These are phyloP conservation scores for Varanus komodoensis DNA, from an alignment of 2,113 vertebrate species.

Conservation along the genomic window DNA sequence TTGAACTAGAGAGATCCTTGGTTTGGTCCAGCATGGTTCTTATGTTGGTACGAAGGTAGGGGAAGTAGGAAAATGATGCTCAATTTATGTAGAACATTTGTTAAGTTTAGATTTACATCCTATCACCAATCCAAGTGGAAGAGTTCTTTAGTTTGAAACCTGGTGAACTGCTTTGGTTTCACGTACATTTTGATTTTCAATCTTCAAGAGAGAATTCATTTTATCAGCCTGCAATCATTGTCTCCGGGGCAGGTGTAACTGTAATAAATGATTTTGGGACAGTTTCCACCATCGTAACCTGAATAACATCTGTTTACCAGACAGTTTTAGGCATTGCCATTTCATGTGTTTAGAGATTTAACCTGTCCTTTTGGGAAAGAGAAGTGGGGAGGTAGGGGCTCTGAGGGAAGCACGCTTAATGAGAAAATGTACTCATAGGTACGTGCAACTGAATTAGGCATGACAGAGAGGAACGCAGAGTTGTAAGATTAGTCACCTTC, in stretches of 20 bases:
- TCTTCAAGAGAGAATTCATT: background rate
- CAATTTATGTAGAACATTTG: background rate
- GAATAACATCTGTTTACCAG: conserved; percentile 31
- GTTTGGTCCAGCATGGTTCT: no score
- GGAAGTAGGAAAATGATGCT: background rate
- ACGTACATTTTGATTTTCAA: background rate
- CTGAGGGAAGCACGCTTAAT: conserved; percentile 20
- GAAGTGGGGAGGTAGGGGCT: background rate
- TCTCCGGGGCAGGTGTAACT: conserved; percentile 16
- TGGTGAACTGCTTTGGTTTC: background rate
- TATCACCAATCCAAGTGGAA: background rate
- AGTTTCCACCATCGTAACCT: conserved; percentile 31
- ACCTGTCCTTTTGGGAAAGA: conserved; percentile 34
- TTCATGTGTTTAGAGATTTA: conserved; percentile 25
- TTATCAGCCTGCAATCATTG: conserved; percentile 33
- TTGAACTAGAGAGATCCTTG: no score
- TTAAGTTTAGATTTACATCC: background rate
- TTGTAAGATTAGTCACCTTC: conserved; percentile 38
- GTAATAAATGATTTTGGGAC: conserved; percentile 20
- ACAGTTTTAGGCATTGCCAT: conserved; percentile 22
- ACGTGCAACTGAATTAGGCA: conserved; percentile 38
- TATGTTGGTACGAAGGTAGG: background rate
- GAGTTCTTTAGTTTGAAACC: background rate
- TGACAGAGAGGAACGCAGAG: conserved; percentile 33
- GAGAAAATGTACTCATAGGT: conserved; percentile 28